phyloP scores from a whole-genome alignment of 2,888 invertebrate species.

The Suillia variegata region DNA sequence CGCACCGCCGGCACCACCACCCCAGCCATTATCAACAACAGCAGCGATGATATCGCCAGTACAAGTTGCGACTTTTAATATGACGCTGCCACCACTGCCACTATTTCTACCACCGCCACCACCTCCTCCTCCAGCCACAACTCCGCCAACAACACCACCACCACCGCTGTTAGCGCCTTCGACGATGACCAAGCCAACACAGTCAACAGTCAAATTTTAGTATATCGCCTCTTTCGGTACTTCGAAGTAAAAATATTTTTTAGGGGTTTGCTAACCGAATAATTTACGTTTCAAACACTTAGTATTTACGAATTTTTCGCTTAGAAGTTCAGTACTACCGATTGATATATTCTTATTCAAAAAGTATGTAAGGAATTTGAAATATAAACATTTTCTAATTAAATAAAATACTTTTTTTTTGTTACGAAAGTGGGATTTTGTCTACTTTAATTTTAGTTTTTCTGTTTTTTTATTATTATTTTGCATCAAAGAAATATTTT shows the following conservation, averaged over 20 bases:
- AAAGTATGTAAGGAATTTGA: background rate
- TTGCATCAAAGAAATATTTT: too few relatives aligned
- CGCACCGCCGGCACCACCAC: slow-evolving; percentile 24
- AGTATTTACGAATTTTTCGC: background rate
- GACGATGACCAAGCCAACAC: slow-evolving; percentile 23
- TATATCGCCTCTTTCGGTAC: background rate
- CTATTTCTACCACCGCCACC: slow-evolving; percentile 35
- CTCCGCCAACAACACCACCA: slow-evolving; percentile 9
- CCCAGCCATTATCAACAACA: slow-evolving; percentile 16
- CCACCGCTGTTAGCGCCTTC: too few relatives aligned
- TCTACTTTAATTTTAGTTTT: background rate
- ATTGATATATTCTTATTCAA: background rate
- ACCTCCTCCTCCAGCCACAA: slow-evolving; percentile 21
- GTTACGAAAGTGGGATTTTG: background rate
- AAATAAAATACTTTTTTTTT: background rate
- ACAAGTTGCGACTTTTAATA: slow-evolving; percentile 10
- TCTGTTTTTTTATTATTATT: too few relatives aligned
- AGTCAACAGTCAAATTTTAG: slow-evolving; percentile 34
- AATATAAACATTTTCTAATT: background rate
- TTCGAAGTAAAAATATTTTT: too few relatives aligned
- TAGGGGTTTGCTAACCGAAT: too few relatives aligned
- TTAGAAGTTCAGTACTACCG: too few relatives aligned
- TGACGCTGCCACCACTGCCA: slow-evolving; percentile 30
- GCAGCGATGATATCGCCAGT: slow-evolving; percentile 1
- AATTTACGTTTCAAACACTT: too few relatives aligned